Evolutionary conservation across 2,797 vertebrate genomes (phyloP), one percentile per base, ranked within the genome.

Genomic region (Phalanger gymnotis): DNA sequence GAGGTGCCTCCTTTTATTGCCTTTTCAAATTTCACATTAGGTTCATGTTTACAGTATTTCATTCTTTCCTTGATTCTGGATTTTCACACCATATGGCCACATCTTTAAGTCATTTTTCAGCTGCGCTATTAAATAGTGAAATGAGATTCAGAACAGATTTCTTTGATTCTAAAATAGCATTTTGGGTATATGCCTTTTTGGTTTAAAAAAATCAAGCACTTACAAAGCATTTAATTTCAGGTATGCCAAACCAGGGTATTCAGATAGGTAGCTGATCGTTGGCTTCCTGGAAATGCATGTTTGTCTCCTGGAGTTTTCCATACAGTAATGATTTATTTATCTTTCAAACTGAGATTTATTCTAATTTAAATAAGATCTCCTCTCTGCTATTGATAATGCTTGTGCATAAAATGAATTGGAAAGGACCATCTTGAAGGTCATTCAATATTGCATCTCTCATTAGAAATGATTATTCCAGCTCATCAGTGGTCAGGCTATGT

Each of bases 101-200:
- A 92, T 96, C 98, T 97, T 97, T 93, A 94, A 93, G 56, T 97
- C 51, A 93, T 94, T 98, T 98, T 98, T 98, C 96, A 96, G 93
- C 93, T 98, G 96, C 94, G 98, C 52, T 96, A 98, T 98, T 97
- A 97, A 97, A 58, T 53, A 96, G 95, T 91, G 89, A 98, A 97
- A 97, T 97, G 97, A 98, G 54, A 47, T 97, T 97, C 96, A 97
- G 97, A 98, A 94, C 97, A 98, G 97, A 91, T 97, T 96, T 97
- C 96, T 95, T 97, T 96, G 97, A 95, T 95, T 98, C 98, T 98
- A 96, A 97, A 96, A 98, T 93, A 97, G 96, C 57, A 96, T 73
- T 97, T 98, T 98, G 97, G 54, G 25, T 97, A 11, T 94, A 61
- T 55, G 97, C 57, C 81, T 98, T 58, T 95, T n/a, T 92, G 73